These are phyloP conservation scores for Thalassarche chlororhynchos DNA, from an alignment of 2,113 vertebrate species.

Conservation along the genomic window DNA sequence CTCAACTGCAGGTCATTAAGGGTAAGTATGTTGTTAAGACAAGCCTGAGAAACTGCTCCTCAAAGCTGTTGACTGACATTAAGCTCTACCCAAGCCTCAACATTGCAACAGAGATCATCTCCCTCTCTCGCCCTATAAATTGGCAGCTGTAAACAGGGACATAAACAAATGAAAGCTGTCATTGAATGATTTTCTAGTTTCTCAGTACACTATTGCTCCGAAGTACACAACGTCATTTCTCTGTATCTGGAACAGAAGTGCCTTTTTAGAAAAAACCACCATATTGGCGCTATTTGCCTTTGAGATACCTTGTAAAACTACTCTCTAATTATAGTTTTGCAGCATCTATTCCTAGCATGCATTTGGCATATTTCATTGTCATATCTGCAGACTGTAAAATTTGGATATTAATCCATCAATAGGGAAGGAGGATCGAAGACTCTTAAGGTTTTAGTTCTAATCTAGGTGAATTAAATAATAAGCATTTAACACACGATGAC, in stretches of 20 bases:
- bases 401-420: neutral
- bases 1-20: neutral
- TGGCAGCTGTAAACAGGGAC: neutral
- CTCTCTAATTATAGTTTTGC: neutral
- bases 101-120: neutral
- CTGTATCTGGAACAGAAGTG: neutral
- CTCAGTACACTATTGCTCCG: neutral
- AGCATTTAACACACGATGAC: neutral
- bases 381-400: neutral
- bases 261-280: neutral
- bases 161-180: neutral
- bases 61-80: accelerated
- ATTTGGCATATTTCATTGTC: neutral
- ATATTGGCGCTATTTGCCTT: neutral
- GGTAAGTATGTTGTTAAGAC: neutral
- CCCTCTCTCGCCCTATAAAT: neutral
- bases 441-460: neutral
- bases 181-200: neutral
- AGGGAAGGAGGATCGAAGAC: neutral
- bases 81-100: neutral
- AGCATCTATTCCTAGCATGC: neutral
- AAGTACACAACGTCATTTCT: neutral
- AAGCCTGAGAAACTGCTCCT: neutral
- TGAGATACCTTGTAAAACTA: neutral
- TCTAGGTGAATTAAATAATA: neutral